A percentile compares a stretch with the other conserved stretches of the same genome.
Conservation (phyloP, 2,797 vertebrate genomes). For the Scleropages formosus region DNA sequence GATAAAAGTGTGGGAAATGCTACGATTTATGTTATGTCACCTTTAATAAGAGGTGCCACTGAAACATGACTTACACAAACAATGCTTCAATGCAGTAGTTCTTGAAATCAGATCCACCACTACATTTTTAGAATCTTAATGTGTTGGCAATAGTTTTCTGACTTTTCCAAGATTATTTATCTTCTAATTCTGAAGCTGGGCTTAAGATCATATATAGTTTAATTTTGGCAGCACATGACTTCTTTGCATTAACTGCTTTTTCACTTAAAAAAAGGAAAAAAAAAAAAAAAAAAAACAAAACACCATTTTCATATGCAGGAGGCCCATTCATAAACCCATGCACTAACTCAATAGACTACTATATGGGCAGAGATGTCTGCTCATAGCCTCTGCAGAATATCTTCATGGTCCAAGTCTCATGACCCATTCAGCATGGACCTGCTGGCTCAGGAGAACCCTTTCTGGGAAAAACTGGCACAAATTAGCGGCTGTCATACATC, state of each 20-base stretch:
- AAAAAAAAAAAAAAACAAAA: too few relatives aligned
- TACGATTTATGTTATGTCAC: neutral
- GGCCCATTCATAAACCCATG: neutral
- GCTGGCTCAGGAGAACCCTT: slow-evolving; percentile 48
- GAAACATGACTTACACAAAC: neutral
- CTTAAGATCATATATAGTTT: slow-evolving; percentile 47
- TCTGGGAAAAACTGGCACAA: slow-evolving; percentile 45
- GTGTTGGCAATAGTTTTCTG: slow-evolving; percentile 46
- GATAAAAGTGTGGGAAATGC: neutral
- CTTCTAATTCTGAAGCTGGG: slow-evolving; percentile 52
- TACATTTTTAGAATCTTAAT: neutral
- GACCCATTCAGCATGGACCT: slow-evolving; percentile 49
- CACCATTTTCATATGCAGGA: too few relatives aligned
- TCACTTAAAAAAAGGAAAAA: too few relatives aligned
- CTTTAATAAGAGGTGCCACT: neutral
- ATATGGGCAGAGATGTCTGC: neutral
- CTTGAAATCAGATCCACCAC: slow-evolving; percentile 35
- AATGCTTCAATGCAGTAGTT: neutral
- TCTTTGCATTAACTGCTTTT: neutral
- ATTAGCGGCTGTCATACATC: slow-evolving; percentile 44
- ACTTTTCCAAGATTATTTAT: slow-evolving; percentile 50
- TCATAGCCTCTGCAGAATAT: neutral
- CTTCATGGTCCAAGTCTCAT: slow-evolving; percentile 44
- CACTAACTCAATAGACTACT: neutral
- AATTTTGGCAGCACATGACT: slow-evolving; percentile 50